phyloP scores from a whole-genome alignment of 2,888 invertebrate genomes.

The Cenopis cana region DNA sequence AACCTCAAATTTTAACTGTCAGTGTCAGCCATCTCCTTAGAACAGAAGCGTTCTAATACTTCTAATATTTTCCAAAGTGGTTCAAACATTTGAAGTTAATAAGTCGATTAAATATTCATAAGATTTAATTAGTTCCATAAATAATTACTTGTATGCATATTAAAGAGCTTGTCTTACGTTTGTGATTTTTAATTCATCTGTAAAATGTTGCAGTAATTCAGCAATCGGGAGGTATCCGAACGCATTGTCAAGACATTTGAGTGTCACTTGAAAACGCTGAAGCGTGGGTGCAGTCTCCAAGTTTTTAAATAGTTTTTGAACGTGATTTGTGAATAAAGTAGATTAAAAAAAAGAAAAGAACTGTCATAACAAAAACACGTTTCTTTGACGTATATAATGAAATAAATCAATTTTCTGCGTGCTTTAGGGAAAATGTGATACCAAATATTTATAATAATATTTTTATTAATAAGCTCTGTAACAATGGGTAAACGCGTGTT shows the following conservation, averaged over 20 bases:
- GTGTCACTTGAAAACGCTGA: not conserved
- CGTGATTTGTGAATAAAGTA: conserved; percentile 1
- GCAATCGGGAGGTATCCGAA: not conserved
- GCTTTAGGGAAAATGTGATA: conserved; percentile 17
- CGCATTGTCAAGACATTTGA: not conserved
- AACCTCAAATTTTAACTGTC: conserved; percentile 21
- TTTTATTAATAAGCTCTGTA: not conserved
- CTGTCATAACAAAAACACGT: conserved; percentile 71
- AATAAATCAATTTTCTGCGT: not conserved
- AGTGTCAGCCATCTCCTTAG: not conserved
- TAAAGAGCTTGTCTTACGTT: no score
- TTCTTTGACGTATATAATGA: conserved; percentile 34
- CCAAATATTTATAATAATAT: not conserved
- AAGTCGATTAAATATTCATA: no score
- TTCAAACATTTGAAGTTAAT: no score
- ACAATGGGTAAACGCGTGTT: conserved; percentile 89
- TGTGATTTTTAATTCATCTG: no score
- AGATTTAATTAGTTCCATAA: no score
- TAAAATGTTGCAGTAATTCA: not conserved
- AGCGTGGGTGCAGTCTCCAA: not conserved
- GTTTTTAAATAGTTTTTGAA: not conserved
- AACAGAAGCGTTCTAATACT: not conserved
- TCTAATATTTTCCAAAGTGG: no score
- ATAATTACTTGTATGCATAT: no score
- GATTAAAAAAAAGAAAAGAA: conserved; percentile 39